Evolutionary conservation across 2,113 vertebrate species (phyloP).

Genomic region (Micromys minutus): DNA sequence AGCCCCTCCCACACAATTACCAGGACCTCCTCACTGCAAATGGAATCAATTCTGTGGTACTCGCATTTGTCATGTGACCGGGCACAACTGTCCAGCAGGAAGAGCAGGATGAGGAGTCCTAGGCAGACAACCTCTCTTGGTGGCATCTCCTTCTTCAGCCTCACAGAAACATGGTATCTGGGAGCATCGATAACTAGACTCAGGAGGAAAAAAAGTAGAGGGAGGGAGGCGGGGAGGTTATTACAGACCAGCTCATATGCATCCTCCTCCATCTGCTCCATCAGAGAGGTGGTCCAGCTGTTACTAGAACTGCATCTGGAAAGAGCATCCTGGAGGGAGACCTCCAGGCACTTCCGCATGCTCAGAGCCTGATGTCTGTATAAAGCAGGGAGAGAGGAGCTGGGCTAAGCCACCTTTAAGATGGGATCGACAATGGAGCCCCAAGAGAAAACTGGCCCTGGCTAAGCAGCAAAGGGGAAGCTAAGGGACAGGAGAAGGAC

Average conservation of each 20-base stretch:
- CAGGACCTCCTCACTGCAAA: neutral
- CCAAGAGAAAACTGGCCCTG: neutral
- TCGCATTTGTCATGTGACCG: fast-evolving
- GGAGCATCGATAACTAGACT: neutral
- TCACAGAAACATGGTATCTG: neutral
- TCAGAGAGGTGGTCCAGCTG: neutral
- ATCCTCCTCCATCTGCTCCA: neutral
- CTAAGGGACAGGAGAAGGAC: neutral
- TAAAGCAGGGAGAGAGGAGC: neutral
- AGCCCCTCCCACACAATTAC: neutral
- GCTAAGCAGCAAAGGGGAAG: neutral
- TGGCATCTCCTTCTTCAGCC: neutral
- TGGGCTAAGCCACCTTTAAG: neutral
- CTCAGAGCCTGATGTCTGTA: neutral
- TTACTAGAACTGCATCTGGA: neutral
- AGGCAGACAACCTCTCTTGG: fast-evolving
- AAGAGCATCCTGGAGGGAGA: neutral
- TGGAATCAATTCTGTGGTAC: fast-evolving
- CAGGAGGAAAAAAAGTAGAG: neutral
- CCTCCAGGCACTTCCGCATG: neutral
- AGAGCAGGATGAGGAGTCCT: neutral
- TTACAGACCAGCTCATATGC: neutral
- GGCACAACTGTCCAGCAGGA: neutral
- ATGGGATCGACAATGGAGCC: fast-evolving
- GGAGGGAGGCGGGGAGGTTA: too few relatives aligned